phyloP scores from a whole-genome alignment of 2,113 vertebrate genomes.

The Cnemophilus loriae region DNA sequence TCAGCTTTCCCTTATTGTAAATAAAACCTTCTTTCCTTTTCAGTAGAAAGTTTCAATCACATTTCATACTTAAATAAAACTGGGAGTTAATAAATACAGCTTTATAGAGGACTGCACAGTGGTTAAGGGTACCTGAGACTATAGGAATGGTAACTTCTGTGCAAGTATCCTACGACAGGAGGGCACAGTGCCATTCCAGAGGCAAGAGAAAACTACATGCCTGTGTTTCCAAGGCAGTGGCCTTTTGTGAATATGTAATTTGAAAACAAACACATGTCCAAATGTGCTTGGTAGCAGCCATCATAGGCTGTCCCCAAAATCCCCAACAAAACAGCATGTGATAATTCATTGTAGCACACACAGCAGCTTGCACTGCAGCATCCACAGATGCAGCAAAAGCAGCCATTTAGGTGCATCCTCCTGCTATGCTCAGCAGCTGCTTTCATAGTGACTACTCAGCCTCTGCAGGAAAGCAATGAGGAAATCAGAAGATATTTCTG shows the following conservation, averaged over 20 bases:
- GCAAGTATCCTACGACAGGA: background rate
- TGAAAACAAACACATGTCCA: background rate
- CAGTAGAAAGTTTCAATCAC: background rate
- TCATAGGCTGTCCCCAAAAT: background rate
- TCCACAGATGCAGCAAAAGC: background rate
- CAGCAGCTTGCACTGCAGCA: background rate
- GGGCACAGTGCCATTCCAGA: background rate
- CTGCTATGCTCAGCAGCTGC: fast-evolving
- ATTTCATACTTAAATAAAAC: background rate
- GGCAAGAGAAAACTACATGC: background rate
- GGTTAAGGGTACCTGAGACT: background rate
- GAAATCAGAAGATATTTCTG: background rate
- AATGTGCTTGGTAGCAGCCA: background rate
- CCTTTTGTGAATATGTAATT: background rate
- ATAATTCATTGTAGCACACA: fast-evolving
- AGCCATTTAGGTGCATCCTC: background rate
- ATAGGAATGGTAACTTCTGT: background rate
- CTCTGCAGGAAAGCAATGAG: background rate
- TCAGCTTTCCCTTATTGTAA: background rate
- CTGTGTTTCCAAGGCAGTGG: background rate
- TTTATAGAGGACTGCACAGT: background rate
- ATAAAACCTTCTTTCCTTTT: background rate
- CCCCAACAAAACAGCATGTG: fast-evolving
- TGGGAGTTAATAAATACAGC: background rate
- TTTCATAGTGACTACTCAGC: background rate